phyloP scores from a whole-genome alignment of 2,797 vertebrate species.

The Corythornis leucogaster region DNA sequence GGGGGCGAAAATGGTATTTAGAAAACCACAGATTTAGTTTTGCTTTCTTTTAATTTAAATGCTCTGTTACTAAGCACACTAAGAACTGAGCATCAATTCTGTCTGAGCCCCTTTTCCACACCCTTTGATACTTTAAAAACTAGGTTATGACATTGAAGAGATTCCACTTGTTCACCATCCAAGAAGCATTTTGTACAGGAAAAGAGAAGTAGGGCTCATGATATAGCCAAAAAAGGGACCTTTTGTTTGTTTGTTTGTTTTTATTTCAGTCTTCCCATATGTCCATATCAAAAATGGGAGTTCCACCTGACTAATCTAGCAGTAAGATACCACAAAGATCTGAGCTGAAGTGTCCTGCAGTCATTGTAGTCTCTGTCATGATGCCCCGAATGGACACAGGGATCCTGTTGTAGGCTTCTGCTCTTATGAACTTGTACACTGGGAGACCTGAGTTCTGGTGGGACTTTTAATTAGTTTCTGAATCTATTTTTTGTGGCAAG shows the following conservation, averaged over 20 bases:
- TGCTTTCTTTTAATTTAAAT: neutral
- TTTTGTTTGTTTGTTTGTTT: too few species aligned
- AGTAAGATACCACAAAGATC: neutral
- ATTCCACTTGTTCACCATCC: neutral
- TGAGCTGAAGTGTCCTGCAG: neutral
- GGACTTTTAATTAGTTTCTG: neutral
- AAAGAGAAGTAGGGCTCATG: neutral
- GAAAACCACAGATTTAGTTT: neutral
- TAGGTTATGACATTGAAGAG: neutral
- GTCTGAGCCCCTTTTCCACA: neutral
- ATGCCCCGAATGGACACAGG: neutral
- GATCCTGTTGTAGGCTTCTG: neutral
- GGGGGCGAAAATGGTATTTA: neutral
- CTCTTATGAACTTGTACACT: neutral
- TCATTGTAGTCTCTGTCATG: too few species aligned
- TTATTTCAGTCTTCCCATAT: neutral
- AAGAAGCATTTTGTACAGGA: neutral
- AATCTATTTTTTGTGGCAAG: neutral
- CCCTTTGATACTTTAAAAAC: neutral
- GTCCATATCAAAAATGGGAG: neutral
- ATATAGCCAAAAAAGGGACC: neutral
- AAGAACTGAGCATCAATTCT: neutral
- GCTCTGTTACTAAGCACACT: neutral
- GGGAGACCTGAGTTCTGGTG: neutral
- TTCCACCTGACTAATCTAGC: neutral